These are phyloP conservation scores for Epizoanthus illoricatus DNA, from an alignment of 92 coral and sea anemone genomes.

Conservation along the genomic window DNA sequence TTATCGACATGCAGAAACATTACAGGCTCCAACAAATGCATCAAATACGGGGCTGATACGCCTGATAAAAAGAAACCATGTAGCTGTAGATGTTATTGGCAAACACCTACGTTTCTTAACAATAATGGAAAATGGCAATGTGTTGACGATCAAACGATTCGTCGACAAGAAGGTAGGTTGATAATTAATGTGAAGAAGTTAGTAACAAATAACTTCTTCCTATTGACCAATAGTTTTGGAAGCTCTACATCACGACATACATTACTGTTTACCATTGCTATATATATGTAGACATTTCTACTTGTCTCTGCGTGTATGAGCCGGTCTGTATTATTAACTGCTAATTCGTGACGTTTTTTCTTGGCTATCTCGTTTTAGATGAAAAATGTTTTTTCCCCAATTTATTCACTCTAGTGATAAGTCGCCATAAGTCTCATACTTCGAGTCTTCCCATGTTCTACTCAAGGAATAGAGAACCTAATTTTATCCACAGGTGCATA, in stretches of 20 bases:
- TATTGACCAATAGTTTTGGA: neutral
- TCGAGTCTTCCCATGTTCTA: too few relatives aligned
- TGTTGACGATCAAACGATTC: constrained; percentile 20
- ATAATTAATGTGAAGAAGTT: neutral
- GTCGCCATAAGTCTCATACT: too few relatives aligned
- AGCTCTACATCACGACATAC: neutral
- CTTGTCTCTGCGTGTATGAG: too few relatives aligned
- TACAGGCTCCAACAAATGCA: neutral
- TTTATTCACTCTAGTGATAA: too few relatives aligned
- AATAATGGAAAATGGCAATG: constrained; percentile 21
- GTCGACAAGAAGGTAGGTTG: constrained; percentile 20
- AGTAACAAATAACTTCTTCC: neutral
- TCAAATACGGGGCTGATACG: neutral
- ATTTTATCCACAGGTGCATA: too few relatives aligned
- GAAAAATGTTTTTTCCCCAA: too few relatives aligned
- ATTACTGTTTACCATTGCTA: too few relatives aligned
- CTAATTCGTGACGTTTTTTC: too few relatives aligned
- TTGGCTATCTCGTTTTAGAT: too few relatives aligned
- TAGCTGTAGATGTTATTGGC: constrained; percentile 11
- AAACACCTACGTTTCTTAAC: constrained; percentile 5
- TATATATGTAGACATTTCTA: too few relatives aligned
- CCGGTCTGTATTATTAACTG: too few relatives aligned
- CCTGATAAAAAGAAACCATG: neutral
- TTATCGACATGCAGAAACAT: neutral
- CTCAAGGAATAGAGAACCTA: too few relatives aligned